phyloP scores from a whole-genome alignment of 2,113 vertebrate genomes.

The Serilophus lunatus region DNA sequence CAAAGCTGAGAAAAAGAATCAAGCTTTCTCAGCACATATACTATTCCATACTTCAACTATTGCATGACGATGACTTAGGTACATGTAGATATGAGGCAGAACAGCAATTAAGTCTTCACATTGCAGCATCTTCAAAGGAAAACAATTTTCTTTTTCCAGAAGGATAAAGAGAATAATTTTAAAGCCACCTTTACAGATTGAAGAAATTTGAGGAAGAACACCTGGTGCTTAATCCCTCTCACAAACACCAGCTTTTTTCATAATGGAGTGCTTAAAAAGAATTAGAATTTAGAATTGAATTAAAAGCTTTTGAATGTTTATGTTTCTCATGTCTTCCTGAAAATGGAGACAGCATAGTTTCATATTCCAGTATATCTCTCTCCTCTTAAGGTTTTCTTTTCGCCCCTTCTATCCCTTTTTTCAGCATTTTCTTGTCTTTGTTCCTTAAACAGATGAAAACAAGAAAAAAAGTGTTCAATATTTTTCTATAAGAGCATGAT shows the following conservation, averaged over 20 bases:
- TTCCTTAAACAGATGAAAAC: not conserved
- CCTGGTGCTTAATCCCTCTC: not conserved
- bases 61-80: not conserved
- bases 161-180: not conserved
- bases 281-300: not conserved
- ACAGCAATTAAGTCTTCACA: not conserved
- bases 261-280: not conserved
- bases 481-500: not conserved
- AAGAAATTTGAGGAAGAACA: not conserved
- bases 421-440: not conserved
- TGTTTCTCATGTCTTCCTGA: not conserved
- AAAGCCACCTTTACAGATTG: not conserved
- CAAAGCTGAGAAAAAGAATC: not conserved
- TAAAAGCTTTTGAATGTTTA: not conserved
- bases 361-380: not conserved
- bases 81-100: not conserved
- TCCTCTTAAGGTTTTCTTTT: not conserved
- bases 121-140: not conserved
- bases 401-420: not conserved
- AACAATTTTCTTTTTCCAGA: not conserved
- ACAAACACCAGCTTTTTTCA: not conserved
- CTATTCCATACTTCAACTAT: not conserved
- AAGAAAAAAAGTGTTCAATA: accelerated
- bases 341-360: not conserved
- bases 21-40: not conserved